Conservation (phyloP, 2,888 invertebrate species). For the Galeopsomyia nigrocyanea region DNA sequence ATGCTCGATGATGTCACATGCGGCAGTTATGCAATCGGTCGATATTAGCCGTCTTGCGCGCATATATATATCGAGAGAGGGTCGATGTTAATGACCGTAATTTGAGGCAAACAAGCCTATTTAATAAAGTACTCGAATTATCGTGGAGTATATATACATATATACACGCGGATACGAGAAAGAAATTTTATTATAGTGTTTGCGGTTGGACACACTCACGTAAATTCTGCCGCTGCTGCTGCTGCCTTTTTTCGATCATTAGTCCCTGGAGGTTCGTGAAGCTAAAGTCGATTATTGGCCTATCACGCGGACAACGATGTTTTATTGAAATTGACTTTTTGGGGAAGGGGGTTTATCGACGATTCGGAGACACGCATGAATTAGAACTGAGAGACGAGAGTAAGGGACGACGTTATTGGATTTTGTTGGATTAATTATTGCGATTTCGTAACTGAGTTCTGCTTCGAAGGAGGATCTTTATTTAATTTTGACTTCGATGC, state of each 20-base stretch:
- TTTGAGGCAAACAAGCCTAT: constrained; percentile 17
- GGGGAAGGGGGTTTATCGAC: background rate
- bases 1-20: too few relatives aligned
- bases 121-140: constrained; percentile 20
- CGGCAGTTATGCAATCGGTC: too few relatives aligned
- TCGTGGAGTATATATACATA: too few relatives aligned
- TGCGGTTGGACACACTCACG: background rate
- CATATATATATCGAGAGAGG: background rate
- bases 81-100: constrained; percentile 24
- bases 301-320: constrained; percentile 6
- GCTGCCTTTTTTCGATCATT: constrained; percentile 27
- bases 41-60: background rate
- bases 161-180: background rate
- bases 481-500: too few relatives aligned
- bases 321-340: constrained; percentile 15
- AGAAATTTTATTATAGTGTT: too few relatives aligned
- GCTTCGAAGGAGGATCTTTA: too few relatives aligned
- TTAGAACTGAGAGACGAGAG: background rate
- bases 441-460: too few relatives aligned
- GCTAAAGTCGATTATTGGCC: background rate
- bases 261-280: constrained; percentile 10
- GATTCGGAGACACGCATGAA: constrained; percentile 11
- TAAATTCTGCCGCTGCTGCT: constrained; percentile 20
- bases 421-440: too few relatives aligned
- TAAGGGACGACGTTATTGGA: too few relatives aligned